Evolutionary conservation across 2,888 invertebrate genomes (phyloP).

Genomic region (Apotomis capreana): DNA sequence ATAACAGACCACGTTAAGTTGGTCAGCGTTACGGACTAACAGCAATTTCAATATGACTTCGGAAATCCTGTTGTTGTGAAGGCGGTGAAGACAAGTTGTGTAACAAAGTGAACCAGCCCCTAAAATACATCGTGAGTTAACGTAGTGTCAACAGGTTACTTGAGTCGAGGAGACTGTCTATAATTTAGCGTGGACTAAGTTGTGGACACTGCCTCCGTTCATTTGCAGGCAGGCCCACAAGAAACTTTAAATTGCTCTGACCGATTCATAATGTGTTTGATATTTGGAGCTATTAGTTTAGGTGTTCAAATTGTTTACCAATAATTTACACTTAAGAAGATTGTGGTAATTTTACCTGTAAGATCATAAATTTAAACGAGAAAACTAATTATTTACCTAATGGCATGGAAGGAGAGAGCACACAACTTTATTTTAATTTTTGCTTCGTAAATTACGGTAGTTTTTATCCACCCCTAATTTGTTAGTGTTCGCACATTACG

Average conservation of each 20-base stretch:
- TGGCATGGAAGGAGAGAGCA: neutral
- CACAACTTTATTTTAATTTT: slow-evolving; percentile 9
- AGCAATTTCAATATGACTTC: slow-evolving; percentile 52
- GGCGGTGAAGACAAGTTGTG: slow-evolving; percentile 56
- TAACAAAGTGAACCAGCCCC: slow-evolving; percentile 64
- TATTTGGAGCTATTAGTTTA: slow-evolving; percentile 51
- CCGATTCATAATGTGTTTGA: slow-evolving; percentile 68
- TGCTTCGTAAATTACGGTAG: slow-evolving; percentile 19
- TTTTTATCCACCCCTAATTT: slow-evolving; percentile 28
- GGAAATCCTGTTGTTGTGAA: slow-evolving; percentile 51
- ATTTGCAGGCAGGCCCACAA: slow-evolving; percentile 73
- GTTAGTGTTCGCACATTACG: slow-evolving; percentile 30
- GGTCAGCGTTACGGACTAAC: slow-evolving; percentile 44
- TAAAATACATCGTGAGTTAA: slow-evolving; percentile 67
- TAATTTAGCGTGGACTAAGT: slow-evolving; percentile 75
- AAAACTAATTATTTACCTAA: neutral
- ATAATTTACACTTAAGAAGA: neutral
- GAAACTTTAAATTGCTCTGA: slow-evolving; percentile 73
- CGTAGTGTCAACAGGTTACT: slow-evolving; percentile 79
- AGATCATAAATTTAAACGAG: neutral
- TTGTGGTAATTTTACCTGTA: neutral
- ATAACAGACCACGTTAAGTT: slow-evolving; percentile 38
- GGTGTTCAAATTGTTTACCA: neutral
- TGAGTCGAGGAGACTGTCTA: slow-evolving; percentile 76
- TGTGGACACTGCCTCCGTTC: slow-evolving; percentile 68